A percentile compares a stretch with the other conserved stretches of the same genome.
phyloP scores from a whole-genome alignment of 1,140 invertebrate species.

The Sitodiplosis mosellana region DNA sequence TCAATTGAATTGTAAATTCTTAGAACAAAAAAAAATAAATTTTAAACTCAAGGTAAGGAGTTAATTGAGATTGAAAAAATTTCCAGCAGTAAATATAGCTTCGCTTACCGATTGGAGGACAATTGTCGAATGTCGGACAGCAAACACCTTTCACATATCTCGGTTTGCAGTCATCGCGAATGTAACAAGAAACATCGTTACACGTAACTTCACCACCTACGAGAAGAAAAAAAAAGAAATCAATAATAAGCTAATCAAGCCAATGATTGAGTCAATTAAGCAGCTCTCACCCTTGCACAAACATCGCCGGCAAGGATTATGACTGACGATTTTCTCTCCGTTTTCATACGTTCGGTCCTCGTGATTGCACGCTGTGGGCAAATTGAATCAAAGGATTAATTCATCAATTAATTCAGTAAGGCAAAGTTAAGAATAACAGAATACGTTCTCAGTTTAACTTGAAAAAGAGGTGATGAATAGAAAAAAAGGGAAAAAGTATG shows the following conservation, averaged over 20 bases:
- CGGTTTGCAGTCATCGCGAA: conserved; percentile 47
- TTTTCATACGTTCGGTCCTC: background rate
- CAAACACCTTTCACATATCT: conserved; percentile 46
- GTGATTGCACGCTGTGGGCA: too few species aligned
- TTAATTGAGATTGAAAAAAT: background rate
- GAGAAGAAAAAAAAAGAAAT: background rate
- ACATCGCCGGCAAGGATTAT: background rate
- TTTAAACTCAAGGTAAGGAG: background rate
- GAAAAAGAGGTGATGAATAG: too few species aligned
- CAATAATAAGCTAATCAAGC: too few species aligned
- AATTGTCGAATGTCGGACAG: conserved; percentile 62
- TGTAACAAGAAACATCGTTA: conserved; percentile 51
- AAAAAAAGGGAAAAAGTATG: too few species aligned
- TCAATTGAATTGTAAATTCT: too few species aligned
- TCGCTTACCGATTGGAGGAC: conserved; percentile 38
- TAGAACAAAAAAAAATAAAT: background rate
- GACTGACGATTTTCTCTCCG: background rate
- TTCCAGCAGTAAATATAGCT: background rate
- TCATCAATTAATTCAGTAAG: too few species aligned
- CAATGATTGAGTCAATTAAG: too few species aligned
- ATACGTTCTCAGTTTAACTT: too few species aligned
- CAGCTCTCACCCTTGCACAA: background rate
- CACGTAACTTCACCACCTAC: conserved; percentile 50
- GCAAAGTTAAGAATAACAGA: too few species aligned
- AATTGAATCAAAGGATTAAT: too few species aligned